These are phyloP conservation scores for Gambusia yucatana DNA, from an alignment of 2,797 vertebrate genomes.

Conservation along the genomic window DNA sequence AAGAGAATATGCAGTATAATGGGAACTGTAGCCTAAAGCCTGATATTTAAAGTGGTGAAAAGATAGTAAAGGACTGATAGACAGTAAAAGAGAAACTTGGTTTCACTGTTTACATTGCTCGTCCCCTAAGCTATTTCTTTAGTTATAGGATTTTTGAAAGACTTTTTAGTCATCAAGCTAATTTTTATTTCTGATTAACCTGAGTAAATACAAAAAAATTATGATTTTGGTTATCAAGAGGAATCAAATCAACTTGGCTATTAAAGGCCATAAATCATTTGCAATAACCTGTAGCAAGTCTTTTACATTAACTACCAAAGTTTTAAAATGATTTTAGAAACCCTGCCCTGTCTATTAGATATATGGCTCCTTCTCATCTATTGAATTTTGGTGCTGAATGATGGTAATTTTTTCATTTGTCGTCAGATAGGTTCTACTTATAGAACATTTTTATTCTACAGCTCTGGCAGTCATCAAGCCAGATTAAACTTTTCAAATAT, in stretches of 20 bases:
- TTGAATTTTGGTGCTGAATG: neutral
- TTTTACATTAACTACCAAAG: neutral
- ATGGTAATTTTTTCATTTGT: neutral
- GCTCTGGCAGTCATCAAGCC: neutral
- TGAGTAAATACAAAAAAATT: neutral
- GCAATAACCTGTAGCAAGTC: neutral
- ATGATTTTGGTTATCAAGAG: neutral
- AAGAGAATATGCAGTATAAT: slow-evolving; percentile 49
- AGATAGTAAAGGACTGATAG: neutral
- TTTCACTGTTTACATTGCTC: neutral
- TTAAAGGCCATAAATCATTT: neutral
- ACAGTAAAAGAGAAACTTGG: neutral
- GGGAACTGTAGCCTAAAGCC: slow-evolving; percentile 33
- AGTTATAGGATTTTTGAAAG: neutral
- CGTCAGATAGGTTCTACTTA: neutral
- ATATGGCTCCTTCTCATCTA: neutral
- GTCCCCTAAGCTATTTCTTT: neutral
- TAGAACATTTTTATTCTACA: neutral
- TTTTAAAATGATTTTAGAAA: neutral
- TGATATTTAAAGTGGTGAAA: slow-evolving; percentile 20
- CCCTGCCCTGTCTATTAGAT: neutral
- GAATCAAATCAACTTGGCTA: neutral
- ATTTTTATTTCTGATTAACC: neutral
- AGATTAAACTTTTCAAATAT: neutral
- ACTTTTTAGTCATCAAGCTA: neutral